phyloP scores from a whole-genome alignment of 2,113 vertebrate species.

The Chaetops frenatus region DNA sequence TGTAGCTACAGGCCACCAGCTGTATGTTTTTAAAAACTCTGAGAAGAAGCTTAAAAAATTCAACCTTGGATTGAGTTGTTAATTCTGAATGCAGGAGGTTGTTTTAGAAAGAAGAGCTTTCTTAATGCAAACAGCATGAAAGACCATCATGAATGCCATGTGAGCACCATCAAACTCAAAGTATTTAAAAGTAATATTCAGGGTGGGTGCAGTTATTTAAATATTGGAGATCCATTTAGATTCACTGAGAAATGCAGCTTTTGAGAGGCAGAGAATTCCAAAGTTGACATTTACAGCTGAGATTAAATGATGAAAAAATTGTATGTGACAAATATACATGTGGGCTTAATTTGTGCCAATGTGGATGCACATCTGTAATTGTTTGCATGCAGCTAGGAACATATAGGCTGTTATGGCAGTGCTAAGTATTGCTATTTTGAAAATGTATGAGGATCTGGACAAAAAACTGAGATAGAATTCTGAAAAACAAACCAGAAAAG shows the following conservation, averaged over 20 bases:
- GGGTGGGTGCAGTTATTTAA: conserved; percentile 56
- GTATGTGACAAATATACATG: conserved; percentile 10
- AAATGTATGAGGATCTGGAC: conserved; percentile 17
- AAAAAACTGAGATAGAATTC: background rate
- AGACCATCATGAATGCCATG: background rate
- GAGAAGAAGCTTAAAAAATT: background rate
- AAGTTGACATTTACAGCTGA: conserved; percentile 21
- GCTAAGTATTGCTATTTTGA: background rate
- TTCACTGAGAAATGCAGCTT: conserved; percentile 57
- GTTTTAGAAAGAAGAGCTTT: conserved; percentile 22
- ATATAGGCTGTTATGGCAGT: background rate
- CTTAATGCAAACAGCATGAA: conserved; percentile 12
- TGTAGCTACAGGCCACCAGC: background rate
- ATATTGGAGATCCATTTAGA: conserved; percentile 49
- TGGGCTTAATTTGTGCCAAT: conserved; percentile 37
- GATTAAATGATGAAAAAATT: conserved; percentile 43
- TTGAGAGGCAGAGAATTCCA: conserved; percentile 28
- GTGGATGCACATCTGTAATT: background rate
- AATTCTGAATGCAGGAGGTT: background rate
- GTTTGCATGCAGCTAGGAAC: background rate
- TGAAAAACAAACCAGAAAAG: background rate
- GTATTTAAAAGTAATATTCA: conserved; percentile 22
- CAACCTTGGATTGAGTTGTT: background rate
- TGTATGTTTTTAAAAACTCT: background rate
- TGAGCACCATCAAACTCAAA: conserved; percentile 1